phyloP scores from a whole-genome alignment of 2,797 vertebrate species.

The Neosilurus hyrtlii region DNA sequence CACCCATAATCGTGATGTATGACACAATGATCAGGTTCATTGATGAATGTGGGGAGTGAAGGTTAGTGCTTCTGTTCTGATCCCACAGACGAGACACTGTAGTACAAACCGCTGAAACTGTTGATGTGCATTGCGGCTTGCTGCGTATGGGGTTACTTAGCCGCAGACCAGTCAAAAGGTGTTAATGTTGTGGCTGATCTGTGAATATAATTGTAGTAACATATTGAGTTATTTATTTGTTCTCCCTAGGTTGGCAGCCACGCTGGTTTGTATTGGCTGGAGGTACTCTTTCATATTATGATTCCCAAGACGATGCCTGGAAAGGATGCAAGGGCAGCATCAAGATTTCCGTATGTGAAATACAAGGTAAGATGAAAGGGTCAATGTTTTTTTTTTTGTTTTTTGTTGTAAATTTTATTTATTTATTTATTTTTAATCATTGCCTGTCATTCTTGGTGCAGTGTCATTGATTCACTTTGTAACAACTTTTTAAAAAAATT shows the following conservation, averaged over 20 bases:
- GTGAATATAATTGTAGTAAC: background rate
- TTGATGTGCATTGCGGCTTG: no score
- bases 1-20: background rate
- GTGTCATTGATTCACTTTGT: background rate
- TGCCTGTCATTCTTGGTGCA: background rate
- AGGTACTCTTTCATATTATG: conserved; percentile 95
- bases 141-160: no score
- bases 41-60: no score
- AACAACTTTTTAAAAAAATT: conserved; percentile 9
- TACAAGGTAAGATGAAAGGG: conserved; percentile 81
- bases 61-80: no score
- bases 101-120: no score
- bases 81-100: no score
- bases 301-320: conserved; percentile 96
- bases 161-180: no score
- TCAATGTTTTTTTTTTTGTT: background rate
- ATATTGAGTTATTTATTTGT: background rate
- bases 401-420: no score
- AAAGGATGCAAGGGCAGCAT: conserved; percentile 99
- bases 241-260: conserved; percentile 90
- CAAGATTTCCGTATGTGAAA: conserved; percentile 98
- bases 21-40: no score
- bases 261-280: conserved; percentile 98
- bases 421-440: background rate
- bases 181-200: no score